These are phyloP conservation scores for Eupithecia inturbata DNA, from an alignment of 2,888 invertebrate species.

Conservation along the genomic window DNA sequence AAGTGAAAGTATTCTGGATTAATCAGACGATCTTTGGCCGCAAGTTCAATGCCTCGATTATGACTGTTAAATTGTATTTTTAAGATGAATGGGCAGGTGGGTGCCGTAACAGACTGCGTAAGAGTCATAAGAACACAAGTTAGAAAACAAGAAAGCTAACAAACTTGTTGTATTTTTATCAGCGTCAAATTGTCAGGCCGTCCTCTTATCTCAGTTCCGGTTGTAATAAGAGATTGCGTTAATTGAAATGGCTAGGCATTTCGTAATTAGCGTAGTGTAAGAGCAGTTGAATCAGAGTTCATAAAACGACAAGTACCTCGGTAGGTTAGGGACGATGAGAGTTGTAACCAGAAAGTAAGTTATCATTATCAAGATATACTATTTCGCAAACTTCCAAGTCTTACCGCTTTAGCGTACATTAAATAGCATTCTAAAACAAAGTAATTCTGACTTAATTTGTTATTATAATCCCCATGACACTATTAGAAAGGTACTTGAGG, in stretches of 20 bases:
- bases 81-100: constrained; percentile 65
- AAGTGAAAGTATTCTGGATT: constrained; percentile 82
- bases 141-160: constrained; percentile 48
- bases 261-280: constrained; percentile 48
- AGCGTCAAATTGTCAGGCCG: constrained; percentile 54
- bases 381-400: not conserved
- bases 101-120: constrained; percentile 65
- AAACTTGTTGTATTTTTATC: constrained; percentile 38
- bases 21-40: constrained; percentile 70
- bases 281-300: constrained; percentile 44
- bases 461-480: not conserved
- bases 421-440: not conserved
- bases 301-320: constrained; percentile 34
- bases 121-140: constrained; percentile 56
- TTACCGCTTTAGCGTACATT: not conserved
- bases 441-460: not conserved
- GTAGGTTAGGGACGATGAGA: not conserved
- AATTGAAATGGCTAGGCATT: constrained; percentile 44
- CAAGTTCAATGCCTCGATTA: constrained; percentile 83
- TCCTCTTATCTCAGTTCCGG: constrained; percentile 53
- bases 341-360: not conserved
- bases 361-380: not conserved
- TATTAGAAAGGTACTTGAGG: not conserved
- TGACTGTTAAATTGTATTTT: constrained; percentile 71
- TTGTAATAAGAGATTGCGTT: constrained; percentile 56